Evolutionary conservation across 2,113 vertebrate species (phyloP).

Genomic region (Cynocephalus volans): DNA sequence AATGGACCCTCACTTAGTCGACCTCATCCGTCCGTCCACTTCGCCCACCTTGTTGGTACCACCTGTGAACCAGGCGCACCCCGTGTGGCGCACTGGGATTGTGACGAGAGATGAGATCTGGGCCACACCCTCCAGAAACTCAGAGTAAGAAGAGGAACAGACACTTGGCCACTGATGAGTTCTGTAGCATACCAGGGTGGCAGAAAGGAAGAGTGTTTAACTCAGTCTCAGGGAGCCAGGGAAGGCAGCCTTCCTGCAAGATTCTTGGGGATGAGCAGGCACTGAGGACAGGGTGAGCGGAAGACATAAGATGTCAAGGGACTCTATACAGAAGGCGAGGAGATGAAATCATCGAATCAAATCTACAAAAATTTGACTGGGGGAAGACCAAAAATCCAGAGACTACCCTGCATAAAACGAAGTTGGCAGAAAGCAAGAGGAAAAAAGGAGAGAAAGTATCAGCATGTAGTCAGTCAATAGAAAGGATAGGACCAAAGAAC

Average conservation of each 20-base stretch:
- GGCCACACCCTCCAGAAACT: background rate
- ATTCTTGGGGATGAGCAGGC: background rate
- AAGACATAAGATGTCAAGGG: background rate
- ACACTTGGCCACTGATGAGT: background rate
- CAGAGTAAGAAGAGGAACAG: background rate
- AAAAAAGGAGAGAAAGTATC: background rate
- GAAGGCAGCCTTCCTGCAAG: background rate
- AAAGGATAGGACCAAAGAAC: background rate
- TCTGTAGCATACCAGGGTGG: background rate
- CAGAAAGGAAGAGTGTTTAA: background rate
- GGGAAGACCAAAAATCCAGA: background rate
- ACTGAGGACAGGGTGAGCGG: background rate
- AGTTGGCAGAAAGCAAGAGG: background rate
- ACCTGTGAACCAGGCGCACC: background rate
- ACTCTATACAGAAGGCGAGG: background rate
- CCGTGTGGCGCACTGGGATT: fast-evolving
- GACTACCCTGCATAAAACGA: background rate
- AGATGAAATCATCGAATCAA: background rate
- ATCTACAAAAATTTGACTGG: background rate
- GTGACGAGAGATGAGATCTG: background rate
- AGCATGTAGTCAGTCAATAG: background rate
- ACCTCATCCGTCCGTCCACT: fast-evolving
- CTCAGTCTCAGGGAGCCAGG: fast-evolving
- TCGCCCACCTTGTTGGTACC: fast-evolving
- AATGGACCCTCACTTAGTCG: background rate